Evolutionary conservation across 2,113 vertebrate species (phyloP).

Genomic region (Dolichotis patagonum): DNA sequence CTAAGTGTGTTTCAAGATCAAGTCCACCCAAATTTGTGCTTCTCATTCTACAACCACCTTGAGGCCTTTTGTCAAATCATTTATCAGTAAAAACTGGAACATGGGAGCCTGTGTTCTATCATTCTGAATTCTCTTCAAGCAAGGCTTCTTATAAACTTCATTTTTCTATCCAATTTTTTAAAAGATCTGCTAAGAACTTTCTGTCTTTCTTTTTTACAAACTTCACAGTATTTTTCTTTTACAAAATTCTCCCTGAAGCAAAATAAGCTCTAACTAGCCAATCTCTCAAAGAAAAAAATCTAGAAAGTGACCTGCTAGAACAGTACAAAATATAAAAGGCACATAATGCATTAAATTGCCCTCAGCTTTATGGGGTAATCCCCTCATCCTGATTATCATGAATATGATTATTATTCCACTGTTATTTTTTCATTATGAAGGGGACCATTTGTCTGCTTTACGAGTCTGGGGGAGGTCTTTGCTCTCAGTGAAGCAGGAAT

Average conservation of each 20-base stretch:
- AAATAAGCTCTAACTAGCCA: neutral
- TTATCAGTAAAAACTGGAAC: neutral
- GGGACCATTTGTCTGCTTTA: neutral
- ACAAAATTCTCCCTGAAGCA: neutral
- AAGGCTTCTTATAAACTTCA: neutral
- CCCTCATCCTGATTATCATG: neutral
- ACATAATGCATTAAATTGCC: neutral
- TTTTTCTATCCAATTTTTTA: neutral
- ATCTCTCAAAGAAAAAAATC: neutral
- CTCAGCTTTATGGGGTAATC: neutral
- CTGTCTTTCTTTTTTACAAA: neutral
- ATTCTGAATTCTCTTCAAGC: neutral
- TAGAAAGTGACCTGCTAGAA: neutral
- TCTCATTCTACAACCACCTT: neutral
- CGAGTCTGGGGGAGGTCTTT: neutral
- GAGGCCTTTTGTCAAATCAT: neutral
- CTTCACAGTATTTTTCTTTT: neutral
- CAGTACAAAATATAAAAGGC: neutral
- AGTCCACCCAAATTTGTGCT: neutral
- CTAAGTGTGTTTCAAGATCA: neutral
- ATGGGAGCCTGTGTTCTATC: neutral
- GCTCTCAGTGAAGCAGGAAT: neutral
- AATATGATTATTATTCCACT: neutral
- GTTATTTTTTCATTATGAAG: neutral
- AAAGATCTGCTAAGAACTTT: neutral